These are phyloP conservation scores for Schizopygopsis pylzovi DNA, from an alignment of 2,797 vertebrate genomes.

Conservation along the genomic window DNA sequence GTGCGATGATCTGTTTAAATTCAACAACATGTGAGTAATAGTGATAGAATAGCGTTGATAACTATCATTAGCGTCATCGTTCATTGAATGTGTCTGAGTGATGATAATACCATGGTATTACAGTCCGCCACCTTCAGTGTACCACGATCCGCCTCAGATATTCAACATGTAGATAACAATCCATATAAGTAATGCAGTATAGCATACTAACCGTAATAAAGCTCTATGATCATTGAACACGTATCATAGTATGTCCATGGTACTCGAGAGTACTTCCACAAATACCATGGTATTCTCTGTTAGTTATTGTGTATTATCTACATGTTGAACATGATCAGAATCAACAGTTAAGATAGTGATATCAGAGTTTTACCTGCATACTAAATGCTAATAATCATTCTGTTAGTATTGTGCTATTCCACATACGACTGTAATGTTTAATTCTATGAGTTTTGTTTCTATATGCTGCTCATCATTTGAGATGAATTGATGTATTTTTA, in stretches of 20 bases:
- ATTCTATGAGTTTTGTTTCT: neutral
- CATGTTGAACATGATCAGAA: neutral
- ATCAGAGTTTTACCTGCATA: neutral
- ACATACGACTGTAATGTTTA: neutral
- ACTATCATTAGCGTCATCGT: neutral
- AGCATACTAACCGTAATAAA: neutral
- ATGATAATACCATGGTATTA: neutral
- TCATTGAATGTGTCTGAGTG: neutral
- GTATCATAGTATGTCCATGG: neutral
- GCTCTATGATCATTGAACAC: neutral
- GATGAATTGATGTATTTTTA: neutral
- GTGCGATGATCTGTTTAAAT: conserved; percentile 92
- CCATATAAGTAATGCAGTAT: neutral
- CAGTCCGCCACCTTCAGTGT: neutral
- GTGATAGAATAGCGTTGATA: neutral
- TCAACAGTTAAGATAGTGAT: neutral
- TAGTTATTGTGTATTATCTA: neutral
- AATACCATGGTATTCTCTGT: neutral
- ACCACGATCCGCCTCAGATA: neutral
- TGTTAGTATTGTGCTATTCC: neutral
- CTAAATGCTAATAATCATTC: neutral
- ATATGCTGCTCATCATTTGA: neutral
- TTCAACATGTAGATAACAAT: neutral
- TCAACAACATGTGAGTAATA: conserved; percentile 91
- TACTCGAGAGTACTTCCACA: neutral